These are phyloP conservation scores for Achatina immaculata DNA, from an alignment of 1,140 invertebrate genomes.

Conservation along the genomic window DNA sequence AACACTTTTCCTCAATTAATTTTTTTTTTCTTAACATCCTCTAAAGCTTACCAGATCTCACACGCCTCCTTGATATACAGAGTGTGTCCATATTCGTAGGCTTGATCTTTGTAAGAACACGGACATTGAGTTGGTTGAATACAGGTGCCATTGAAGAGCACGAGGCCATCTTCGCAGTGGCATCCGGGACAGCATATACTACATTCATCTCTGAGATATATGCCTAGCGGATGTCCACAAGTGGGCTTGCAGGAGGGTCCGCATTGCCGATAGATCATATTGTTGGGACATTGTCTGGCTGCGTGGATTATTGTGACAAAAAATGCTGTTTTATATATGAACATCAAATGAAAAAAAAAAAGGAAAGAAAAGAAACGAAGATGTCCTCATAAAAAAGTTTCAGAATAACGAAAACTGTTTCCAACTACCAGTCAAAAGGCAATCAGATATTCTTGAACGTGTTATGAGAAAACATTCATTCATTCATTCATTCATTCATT, in stretches of 20 bases:
- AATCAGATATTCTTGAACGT: no score
- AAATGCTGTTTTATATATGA: no score
- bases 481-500: no score
- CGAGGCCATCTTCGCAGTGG: constrained; percentile 6
- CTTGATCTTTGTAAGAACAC: background rate
- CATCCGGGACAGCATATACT: background rate
- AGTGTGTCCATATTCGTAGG: background rate
- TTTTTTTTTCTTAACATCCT: no score
- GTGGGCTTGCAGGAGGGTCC: constrained; percentile 15
- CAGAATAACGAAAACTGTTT: no score
- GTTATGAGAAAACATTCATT: no score
- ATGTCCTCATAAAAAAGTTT: no score
- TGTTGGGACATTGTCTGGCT: background rate
- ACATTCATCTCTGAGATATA: background rate
- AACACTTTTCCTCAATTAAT: no score
- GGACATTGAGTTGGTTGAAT: background rate
- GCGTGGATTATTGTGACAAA: no score
- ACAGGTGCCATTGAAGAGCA: background rate
- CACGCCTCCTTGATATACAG: background rate
- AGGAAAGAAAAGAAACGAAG: no score
- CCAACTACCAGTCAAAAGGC: no score
- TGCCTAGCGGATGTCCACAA: background rate
- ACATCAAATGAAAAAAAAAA: no score
- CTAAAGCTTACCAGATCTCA: background rate
- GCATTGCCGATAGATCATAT: constrained; percentile 8